A percentile compares a stretch with the other conserved stretches of the same genome.
Conservation (phyloP, 2,888 invertebrate genomes). For the Tillus elongatus region DNA sequence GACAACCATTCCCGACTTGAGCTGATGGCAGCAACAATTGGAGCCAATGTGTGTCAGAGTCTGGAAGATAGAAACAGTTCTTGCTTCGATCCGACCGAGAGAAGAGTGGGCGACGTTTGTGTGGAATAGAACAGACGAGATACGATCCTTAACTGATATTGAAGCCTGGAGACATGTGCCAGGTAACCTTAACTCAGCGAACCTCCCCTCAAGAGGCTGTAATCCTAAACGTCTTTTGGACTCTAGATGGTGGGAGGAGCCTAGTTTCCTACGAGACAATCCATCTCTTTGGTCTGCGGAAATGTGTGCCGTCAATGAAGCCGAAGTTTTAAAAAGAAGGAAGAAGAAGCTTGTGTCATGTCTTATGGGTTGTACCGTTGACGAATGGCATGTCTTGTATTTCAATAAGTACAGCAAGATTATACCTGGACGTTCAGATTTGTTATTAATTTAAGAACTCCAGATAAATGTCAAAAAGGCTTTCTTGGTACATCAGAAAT, state of each 20-base stretch:
- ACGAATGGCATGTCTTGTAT: conserved; percentile 2
- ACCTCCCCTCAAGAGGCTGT: conserved; percentile 29
- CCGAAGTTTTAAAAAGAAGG: conserved; percentile 12
- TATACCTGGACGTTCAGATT: conserved; percentile 17
- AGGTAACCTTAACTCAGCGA: conserved; percentile 27
- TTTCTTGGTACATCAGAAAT: conserved; percentile 1
- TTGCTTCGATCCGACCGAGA: conserved; percentile 23
- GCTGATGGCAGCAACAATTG: conserved; percentile 26
- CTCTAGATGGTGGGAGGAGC: conserved; percentile 29
- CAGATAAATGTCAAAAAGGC: conserved; percentile 5
- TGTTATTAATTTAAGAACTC: conserved; percentile 1
- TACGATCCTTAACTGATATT: conserved; percentile 18
- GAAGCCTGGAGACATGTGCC: conserved; percentile 26
- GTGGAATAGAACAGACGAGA: conserved; percentile 25
- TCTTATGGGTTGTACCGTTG: conserved; percentile 9
- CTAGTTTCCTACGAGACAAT: conserved; percentile 23
- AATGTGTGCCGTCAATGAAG: conserved; percentile 7
- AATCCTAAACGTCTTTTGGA: conserved; percentile 19
- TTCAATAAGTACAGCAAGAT: conserved; percentile 18
- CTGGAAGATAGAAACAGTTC: too few species aligned
- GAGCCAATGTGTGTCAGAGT: conserved; percentile 19
- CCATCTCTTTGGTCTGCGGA: conserved; percentile 21
- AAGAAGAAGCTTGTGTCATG: conserved; percentile 8
- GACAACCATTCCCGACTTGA: conserved; percentile 26
- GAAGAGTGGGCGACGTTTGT: conserved; percentile 25